Evolutionary conservation across 2,113 vertebrate genomes (phyloP), one percentile per base, ranked within the genome.

Genomic region (Otocyon megalotis): DNA sequence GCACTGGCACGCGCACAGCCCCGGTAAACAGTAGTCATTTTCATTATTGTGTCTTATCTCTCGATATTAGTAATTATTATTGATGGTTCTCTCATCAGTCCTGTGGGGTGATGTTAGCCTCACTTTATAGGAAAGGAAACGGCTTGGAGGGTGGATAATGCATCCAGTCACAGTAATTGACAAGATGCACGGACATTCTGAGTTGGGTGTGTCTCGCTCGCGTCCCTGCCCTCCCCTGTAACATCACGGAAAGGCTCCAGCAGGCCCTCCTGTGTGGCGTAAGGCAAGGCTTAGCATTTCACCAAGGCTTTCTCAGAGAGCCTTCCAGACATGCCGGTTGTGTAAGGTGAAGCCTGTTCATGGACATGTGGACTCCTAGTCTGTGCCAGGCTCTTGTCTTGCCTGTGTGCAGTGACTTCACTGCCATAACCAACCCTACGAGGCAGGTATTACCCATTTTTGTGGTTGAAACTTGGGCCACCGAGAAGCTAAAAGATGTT

Each of bases 1-100:
- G 87, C 65, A 50, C 63, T 65, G 71, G 85, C 96, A 37, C 53
- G 30, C 15, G 7, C 72, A n/a, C 3, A 6, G 53, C 28, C 74
- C 95, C 67, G 71, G 79, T 71, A 30, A 71, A 35, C 71, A 90
- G 93, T n/a, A 81, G 88, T 50, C 43, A 30, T 95, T 96, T 94
- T 90, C 58, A 65, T 92, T 80, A 86, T 81, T 89, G 60, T 79
- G 72, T 76, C 74, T 96, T 94, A 79, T 92, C 93, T 93, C 35
- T 87, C 3, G 3, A 6, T 95, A 56, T 94, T 94, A 76, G 58
- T 96, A 53, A 58, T 97, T 93, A 62, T 79, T 96, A 71, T 71
- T 67, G 81, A 84, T 26, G 69, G 60, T 71, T 14, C 13, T 74
- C 80, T 96, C 90, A 72, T 84, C 95, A 93, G 74, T 56, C 80